Percentiles rank a stretch among this genome's conserved stretches.
These are phyloP conservation scores for Aegithalos caudatus DNA, from an alignment of 2,113 vertebrate species.

Conservation along the genomic window DNA sequence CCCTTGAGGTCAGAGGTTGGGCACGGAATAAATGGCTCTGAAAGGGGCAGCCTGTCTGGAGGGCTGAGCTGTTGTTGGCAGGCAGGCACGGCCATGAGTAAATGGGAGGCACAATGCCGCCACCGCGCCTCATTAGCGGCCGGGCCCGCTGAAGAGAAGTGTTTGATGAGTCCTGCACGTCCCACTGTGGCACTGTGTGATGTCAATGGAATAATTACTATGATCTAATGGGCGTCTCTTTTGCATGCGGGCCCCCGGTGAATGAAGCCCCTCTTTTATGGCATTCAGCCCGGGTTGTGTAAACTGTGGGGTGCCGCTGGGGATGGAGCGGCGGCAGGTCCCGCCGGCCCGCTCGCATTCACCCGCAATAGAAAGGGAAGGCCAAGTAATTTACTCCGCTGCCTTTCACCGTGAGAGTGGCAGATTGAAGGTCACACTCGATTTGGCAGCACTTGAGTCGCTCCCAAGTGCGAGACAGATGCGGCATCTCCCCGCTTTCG, in stretches of 20 bases:
- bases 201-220: conserved; percentile 85
- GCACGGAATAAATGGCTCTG: conserved; percentile 72
- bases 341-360: conserved; percentile 66
- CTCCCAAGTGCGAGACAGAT: conserved; percentile 63
- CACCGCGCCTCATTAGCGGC: conserved; percentile 81
- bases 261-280: conserved; percentile 77
- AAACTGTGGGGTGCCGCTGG: conserved; percentile 76
- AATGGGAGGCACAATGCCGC: conserved; percentile 77
- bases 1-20: conserved; percentile 80
- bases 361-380: conserved; percentile 70
- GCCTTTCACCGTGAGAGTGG: conserved; percentile 73
- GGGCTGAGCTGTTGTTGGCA: conserved; percentile 75
- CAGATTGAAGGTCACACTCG: conserved; percentile 82
- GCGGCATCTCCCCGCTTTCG: conserved; percentile 10
- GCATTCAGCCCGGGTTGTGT: conserved; percentile 72
- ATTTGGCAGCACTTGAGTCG: conserved; percentile 62
- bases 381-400: conserved; percentile 64
- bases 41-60: conserved; percentile 80
- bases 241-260: conserved; percentile 71
- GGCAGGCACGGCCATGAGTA: conserved; percentile 74
- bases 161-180: conserved; percentile 80
- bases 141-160: conserved; percentile 68
- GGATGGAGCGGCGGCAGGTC: conserved; percentile 76
- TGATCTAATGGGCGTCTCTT: conserved; percentile 85
- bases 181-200: conserved; percentile 78